Evolutionary conservation across 2,888 invertebrate species (phyloP).

Genomic region (Andrena flavipes): DNA sequence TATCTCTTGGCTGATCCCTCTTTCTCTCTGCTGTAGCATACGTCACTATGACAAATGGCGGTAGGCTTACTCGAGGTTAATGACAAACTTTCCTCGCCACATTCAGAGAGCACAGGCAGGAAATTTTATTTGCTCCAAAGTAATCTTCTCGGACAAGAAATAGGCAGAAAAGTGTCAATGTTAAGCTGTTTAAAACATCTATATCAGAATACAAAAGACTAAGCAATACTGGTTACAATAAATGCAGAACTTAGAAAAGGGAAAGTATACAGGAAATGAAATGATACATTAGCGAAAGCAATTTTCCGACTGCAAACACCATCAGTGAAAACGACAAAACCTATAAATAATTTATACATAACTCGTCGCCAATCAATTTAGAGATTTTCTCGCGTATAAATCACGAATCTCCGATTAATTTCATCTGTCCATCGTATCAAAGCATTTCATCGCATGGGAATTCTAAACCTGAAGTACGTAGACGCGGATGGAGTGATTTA

Average conservation of each 20-base stretch:
- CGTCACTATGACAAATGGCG: conserved; percentile 67
- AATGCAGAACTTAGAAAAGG: background rate
- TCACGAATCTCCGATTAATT: background rate
- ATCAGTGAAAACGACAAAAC: background rate
- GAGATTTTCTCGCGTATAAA: background rate
- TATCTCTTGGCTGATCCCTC: conserved; percentile 34
- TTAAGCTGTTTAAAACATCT: background rate
- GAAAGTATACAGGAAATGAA: background rate
- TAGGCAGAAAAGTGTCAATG: background rate
- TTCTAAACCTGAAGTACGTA: background rate
- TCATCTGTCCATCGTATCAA: background rate
- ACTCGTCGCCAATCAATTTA: background rate
- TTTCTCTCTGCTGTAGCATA: conserved; percentile 46
- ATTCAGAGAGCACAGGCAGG: conserved; percentile 19
- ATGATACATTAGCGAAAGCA: background rate
- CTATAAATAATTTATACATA: background rate
- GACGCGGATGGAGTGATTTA: background rate
- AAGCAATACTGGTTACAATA: background rate
- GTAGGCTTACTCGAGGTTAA: conserved; percentile 59
- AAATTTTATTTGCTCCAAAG: conserved; percentile 30
- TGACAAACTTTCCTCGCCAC: conserved; percentile 64
- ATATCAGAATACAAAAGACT: background rate
- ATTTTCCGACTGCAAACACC: background rate
- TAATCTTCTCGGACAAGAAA: background rate
- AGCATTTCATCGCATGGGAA: background rate